Evolutionary conservation across 2,797 vertebrate species (phyloP).

Genomic region (Knipowitschia caucasica): DNA sequence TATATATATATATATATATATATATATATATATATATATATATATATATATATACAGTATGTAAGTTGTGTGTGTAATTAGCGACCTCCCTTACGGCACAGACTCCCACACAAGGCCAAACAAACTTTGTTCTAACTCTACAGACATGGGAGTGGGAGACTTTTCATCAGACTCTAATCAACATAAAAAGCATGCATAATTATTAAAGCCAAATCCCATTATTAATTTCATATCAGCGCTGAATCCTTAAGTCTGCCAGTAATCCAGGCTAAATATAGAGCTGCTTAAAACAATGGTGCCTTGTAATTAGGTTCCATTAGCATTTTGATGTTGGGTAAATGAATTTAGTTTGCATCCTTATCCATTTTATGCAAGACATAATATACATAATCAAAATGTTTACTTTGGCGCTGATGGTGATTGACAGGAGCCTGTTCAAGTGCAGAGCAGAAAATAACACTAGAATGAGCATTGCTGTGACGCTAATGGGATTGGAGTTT

Average conservation of each 20-base stretch:
- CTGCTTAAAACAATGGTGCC: slow-evolving; percentile 35
- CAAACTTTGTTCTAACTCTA: slow-evolving; percentile 6
- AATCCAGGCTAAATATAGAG: slow-evolving; percentile 13
- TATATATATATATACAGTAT: too few relatives aligned
- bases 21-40: too few relatives aligned
- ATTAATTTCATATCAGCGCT: slow-evolving; percentile 3
- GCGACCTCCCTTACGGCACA: too few relatives aligned
- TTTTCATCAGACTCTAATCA: slow-evolving; percentile 1
- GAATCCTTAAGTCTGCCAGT: background rate
- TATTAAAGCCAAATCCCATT: slow-evolving; percentile 8
- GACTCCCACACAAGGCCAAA: slow-evolving; percentile 5
- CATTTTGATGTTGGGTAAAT: slow-evolving; percentile 67
- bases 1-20: too few relatives aligned
- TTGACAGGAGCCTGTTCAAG: slow-evolving; percentile 13
- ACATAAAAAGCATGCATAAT: slow-evolving; percentile 1
- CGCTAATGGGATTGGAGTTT: slow-evolving; percentile 3
- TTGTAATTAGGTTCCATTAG: slow-evolving; percentile 60
- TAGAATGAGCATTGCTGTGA: slow-evolving; percentile 3
- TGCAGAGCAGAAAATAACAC: background rate
- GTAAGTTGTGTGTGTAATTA: too few relatives aligned
- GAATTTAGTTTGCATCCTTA: slow-evolving; percentile 47
- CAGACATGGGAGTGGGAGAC: slow-evolving; percentile 4
- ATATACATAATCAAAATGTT: slow-evolving; percentile 38
- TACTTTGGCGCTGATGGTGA: slow-evolving; percentile 22
- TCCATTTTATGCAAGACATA: slow-evolving; percentile 45